Evolutionary conservation across 2,113 vertebrate species (phyloP).

Genomic region (Thryonomys swinderianus): DNA sequence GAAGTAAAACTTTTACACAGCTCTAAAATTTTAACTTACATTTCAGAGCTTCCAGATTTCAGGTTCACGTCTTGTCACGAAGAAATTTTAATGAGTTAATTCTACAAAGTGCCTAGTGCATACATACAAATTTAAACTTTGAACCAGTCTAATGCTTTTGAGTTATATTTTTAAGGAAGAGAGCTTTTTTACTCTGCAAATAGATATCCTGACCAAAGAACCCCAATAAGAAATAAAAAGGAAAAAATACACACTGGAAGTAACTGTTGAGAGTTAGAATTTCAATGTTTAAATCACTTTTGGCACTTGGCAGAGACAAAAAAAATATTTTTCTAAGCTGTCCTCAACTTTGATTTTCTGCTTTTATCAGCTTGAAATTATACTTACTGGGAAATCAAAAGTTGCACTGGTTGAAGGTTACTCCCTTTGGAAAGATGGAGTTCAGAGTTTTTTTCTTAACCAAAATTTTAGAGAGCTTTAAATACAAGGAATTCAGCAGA

Average conservation of each 20-base stretch:
- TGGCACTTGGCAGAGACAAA: background rate
- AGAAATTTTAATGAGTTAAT: slow-evolving; percentile 21
- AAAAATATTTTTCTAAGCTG: background rate
- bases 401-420: background rate
- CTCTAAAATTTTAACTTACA: background rate
- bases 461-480: background rate
- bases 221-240: background rate
- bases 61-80: background rate
- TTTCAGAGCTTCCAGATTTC: background rate
- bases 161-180: background rate
- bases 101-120: background rate
- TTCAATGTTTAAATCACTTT: background rate
- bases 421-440: background rate
- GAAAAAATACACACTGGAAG: background rate
- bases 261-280: background rate
- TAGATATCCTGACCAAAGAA: background rate
- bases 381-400: slow-evolving; percentile 15
- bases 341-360: background rate
- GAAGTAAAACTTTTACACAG: background rate
- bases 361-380: background rate
- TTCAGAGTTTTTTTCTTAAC: background rate
- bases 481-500: background rate
- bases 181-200: background rate
- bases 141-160: background rate
- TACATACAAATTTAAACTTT: background rate